A percentile compares a stretch with the other conserved stretches of the same genome.
Conservation (phyloP, 1,140 invertebrate species). For the Drosophila micromelanica region DNA sequence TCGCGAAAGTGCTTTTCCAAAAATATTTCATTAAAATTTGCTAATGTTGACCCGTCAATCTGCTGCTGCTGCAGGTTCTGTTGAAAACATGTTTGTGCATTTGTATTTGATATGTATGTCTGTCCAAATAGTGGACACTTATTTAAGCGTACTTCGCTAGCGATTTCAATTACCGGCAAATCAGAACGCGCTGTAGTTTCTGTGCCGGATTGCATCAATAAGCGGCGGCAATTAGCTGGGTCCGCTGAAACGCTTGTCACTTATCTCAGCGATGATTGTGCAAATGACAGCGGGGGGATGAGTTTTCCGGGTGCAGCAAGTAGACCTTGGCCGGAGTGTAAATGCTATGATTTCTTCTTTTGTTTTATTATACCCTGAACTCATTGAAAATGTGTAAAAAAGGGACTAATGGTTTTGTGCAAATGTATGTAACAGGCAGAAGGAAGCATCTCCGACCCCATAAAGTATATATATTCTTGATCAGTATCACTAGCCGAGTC, state of each 20-base stretch:
- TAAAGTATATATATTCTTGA: too few relatives aligned
- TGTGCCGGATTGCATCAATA: constrained; percentile 39
- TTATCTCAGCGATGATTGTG: constrained; percentile 17
- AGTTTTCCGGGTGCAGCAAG: background rate
- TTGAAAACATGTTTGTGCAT: background rate
- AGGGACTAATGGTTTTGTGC: too few relatives aligned
- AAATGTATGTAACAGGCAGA: too few relatives aligned
- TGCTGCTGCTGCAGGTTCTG: background rate
- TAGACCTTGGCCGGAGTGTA: constrained; percentile 7
- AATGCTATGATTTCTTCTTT: constrained; percentile 16
- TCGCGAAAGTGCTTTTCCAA: too few relatives aligned
- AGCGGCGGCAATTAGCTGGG: constrained; percentile 39
- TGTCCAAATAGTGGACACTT: background rate
- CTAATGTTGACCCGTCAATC: background rate
- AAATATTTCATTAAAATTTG: background rate
- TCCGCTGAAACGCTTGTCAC: constrained; percentile 5
- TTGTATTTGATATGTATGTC: background rate
- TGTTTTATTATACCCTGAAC: too few relatives aligned
- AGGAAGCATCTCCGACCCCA: too few relatives aligned
- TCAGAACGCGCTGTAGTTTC: constrained; percentile 22
- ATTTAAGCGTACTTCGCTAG: constrained; percentile 18
- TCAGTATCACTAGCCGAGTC: too few relatives aligned
- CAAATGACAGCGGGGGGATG: background rate
- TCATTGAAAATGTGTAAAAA: too few relatives aligned
- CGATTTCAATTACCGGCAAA: constrained; percentile 43